phyloP scores from a whole-genome alignment of 2,888 invertebrate genomes.

The Cataglyphis rosenhaueri region DNA sequence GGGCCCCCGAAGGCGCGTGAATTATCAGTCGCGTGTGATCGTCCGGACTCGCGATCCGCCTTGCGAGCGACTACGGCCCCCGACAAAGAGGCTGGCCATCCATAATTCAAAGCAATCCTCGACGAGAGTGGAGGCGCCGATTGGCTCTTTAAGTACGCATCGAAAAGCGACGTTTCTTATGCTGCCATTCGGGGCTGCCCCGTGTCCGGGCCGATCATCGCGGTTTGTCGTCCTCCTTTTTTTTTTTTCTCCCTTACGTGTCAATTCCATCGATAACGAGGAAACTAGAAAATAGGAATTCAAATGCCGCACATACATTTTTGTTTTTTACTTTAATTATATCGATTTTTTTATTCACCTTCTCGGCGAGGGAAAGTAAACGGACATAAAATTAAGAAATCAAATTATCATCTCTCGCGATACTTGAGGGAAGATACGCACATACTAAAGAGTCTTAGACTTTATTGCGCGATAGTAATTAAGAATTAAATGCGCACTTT shows the following conservation, averaged over 20 bases:
- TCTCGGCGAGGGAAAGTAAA: slow-evolving; percentile 19
- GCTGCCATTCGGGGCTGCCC: not conserved
- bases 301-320: not conserved
- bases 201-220: slow-evolving; percentile 32
- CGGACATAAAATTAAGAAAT: slow-evolving; percentile 5
- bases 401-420: not conserved
- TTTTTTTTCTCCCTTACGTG: slow-evolving; percentile 67
- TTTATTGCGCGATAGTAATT: slow-evolving; percentile 31
- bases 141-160: slow-evolving; percentile 75
- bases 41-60: slow-evolving; percentile 61
- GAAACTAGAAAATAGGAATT: not conserved
- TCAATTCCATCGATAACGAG: slow-evolving; percentile 64
- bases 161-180: slow-evolving; percentile 21
- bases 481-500: slow-evolving; percentile 30
- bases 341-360: not conserved
- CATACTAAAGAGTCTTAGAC: not conserved
- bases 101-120: slow-evolving; percentile 83
- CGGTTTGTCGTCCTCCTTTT: not conserved
- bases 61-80: slow-evolving; percentile 71
- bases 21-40: slow-evolving; percentile 83
- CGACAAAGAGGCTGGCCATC: slow-evolving; percentile 81
- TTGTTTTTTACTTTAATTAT: not conserved
- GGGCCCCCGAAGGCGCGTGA: slow-evolving; percentile 70
- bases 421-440: not conserved
- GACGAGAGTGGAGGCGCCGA: slow-evolving; percentile 77